A percentile compares a stretch with the other conserved stretches of the same genome.
Conservation (phyloP, 2,797 vertebrate species). For the Rhinoraja longicauda region DNA sequence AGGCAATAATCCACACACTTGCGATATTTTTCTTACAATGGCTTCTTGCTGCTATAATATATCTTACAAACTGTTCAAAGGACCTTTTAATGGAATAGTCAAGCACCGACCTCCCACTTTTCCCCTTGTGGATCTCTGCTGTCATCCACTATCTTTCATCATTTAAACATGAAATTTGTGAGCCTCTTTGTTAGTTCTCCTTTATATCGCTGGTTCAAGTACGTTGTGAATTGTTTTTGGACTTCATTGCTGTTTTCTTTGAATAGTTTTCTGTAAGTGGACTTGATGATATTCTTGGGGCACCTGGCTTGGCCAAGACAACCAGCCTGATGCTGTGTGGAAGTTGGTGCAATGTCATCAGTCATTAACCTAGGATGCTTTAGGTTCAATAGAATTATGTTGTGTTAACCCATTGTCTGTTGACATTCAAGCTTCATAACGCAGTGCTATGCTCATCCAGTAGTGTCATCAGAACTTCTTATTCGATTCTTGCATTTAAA, state of each 20-base stretch:
- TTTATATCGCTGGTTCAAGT: not conserved
- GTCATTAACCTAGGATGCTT: not conserved
- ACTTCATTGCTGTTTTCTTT: not conserved
- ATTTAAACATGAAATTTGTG: not conserved
- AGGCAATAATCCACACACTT: conserved; percentile 12
- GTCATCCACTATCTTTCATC: not conserved
- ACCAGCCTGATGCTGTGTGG: not conserved
- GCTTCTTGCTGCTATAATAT: conserved; percentile 16
- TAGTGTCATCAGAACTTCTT: not conserved
- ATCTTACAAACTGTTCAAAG: not conserved
- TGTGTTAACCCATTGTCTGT: not conserved
- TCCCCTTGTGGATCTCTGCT: conserved; percentile 8
- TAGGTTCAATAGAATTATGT: not conserved
- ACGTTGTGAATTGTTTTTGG: not conserved
- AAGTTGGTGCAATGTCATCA: not conserved
- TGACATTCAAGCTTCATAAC: not conserved
- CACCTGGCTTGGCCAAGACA: not conserved
- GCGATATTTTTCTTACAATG: conserved; percentile 6
- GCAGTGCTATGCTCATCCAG: not conserved
- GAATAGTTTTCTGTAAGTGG: conserved; percentile 1
- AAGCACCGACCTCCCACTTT: conserved; percentile 19
- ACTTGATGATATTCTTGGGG: not conserved
- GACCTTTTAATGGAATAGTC: not conserved
- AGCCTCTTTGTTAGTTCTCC: not conserved
- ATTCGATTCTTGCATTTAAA: not conserved